phyloP scores from a whole-genome alignment of 2,888 invertebrate genomes.

The Rhorus exstirpatorius region DNA sequence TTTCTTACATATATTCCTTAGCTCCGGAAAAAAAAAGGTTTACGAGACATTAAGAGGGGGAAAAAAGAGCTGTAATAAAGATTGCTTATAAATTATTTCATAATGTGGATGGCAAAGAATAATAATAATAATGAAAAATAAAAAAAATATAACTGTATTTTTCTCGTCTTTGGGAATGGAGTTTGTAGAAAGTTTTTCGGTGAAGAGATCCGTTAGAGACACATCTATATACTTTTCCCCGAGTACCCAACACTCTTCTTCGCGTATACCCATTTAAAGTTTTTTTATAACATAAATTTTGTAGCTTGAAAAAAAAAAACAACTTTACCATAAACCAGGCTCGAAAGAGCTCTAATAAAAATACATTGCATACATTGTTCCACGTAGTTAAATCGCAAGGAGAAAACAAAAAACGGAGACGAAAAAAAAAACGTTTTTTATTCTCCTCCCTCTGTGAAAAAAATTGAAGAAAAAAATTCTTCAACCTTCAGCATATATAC shows the following conservation, averaged over 20 bases:
- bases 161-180: slow-evolving; percentile 6
- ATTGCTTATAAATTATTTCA: slow-evolving; percentile 34
- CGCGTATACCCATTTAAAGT: slow-evolving; percentile 2
- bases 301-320: slow-evolving; percentile 7
- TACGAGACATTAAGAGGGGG: not conserved
- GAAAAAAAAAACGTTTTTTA: not conserved
- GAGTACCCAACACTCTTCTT: slow-evolving; percentile 7
- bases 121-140: not conserved
- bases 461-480: no score
- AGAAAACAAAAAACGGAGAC: not conserved
- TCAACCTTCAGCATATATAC: no score
- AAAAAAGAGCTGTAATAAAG: not conserved
- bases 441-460: no score
- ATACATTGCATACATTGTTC: slow-evolving; percentile 23
- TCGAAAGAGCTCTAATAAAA: not conserved
- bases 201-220: slow-evolving; percentile 7
- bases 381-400: slow-evolving; percentile 11
- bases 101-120: slow-evolving; percentile 16
- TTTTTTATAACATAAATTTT: slow-evolving; percentile 29
- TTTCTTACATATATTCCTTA: slow-evolving; percentile 21
- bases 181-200: slow-evolving; percentile 14
- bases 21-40: not conserved
- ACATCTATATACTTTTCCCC: slow-evolving; percentile 10
- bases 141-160: slow-evolving; percentile 29
- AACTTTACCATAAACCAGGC: no score